Evolutionary conservation across 2,113 vertebrate species (phyloP).

Genomic region (Cygnus atratus): DNA sequence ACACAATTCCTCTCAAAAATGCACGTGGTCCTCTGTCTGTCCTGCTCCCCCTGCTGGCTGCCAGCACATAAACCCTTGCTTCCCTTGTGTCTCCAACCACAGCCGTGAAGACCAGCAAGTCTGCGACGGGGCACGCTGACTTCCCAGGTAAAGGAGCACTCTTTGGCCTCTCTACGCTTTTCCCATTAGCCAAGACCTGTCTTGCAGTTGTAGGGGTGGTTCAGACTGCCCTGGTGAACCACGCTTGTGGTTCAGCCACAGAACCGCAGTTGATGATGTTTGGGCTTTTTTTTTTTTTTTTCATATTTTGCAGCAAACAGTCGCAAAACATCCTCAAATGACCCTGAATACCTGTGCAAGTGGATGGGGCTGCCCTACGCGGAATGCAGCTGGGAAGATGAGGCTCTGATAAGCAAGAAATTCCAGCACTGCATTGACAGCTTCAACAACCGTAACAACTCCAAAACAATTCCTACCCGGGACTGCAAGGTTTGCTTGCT

Average conservation of each 20-base stretch:
- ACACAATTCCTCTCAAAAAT: background rate
- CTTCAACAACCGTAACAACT: constrained; percentile 88
- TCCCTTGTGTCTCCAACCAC: constrained; percentile 42
- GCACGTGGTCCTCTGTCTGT: background rate
- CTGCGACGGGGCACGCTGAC: constrained; percentile 83
- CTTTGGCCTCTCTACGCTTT: background rate
- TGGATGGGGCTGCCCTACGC: constrained; percentile 98
- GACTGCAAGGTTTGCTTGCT: constrained; percentile 89
- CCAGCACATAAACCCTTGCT: background rate
- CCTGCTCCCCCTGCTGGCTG: constrained; percentile 36
- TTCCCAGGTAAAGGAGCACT: constrained; percentile 83
- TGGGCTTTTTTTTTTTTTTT: background rate
- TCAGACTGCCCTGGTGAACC: background rate
- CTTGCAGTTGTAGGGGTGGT: background rate
- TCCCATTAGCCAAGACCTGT: background rate
- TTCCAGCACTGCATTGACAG: constrained; percentile 90
- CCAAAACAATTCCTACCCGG: constrained; percentile 91
- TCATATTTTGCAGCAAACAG: constrained; percentile 82
- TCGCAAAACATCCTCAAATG: constrained; percentile 87
- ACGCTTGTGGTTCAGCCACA: background rate
- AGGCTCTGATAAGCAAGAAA: constrained; percentile 91
- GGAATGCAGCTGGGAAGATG: constrained; percentile 98
- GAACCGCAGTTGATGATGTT: background rate
- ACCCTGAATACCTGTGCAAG: constrained; percentile 95
- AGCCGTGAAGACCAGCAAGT: constrained; percentile 94